A percentile compares a stretch with the other conserved stretches of the same genome.
phyloP scores from a whole-genome alignment of 2,888 invertebrate genomes.

The Cephus rjabovi region DNA sequence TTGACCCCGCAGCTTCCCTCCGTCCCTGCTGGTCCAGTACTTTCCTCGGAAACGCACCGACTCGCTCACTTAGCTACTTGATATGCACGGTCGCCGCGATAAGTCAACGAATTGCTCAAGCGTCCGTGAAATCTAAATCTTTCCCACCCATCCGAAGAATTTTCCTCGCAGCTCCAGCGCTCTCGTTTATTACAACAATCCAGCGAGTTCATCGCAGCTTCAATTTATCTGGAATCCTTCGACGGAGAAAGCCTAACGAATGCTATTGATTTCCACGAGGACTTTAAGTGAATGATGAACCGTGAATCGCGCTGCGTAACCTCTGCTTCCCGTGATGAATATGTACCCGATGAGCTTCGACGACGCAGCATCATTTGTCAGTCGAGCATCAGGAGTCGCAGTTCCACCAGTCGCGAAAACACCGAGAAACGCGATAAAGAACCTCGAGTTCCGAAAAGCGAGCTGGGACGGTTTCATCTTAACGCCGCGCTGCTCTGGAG shows the following conservation, averaged over 20 bases:
- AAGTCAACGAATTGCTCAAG: constrained; percentile 55
- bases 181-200: constrained; percentile 52
- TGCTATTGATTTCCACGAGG: too few species aligned
- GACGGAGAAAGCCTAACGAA: too few species aligned
- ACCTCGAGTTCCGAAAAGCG: too few species aligned
- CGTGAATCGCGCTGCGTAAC: too few species aligned
- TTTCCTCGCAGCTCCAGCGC: constrained; percentile 19
- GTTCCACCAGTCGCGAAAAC: too few species aligned
- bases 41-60: constrained; percentile 3
- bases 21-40: not conserved
- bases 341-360: constrained; percentile 44
- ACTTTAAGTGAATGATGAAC: too few species aligned
- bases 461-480: too few species aligned
- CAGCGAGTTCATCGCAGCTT: constrained; percentile 57
- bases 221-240: constrained; percentile 57
- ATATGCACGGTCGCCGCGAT: constrained; percentile 46
- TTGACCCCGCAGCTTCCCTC: not conserved
- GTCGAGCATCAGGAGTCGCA: constrained; percentile 35
- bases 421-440: too few species aligned
- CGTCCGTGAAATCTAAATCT: constrained; percentile 57
- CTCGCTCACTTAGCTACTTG: constrained; percentile 29
- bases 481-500: too few species aligned
- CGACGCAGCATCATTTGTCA: constrained; percentile 52
- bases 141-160: constrained; percentile 46
- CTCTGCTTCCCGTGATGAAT: constrained; percentile 36